Percentiles rank a stretch among this genome's conserved stretches.
Conservation (phyloP, 2,888 invertebrate genomes). For the Xiphydria camelus region DNA sequence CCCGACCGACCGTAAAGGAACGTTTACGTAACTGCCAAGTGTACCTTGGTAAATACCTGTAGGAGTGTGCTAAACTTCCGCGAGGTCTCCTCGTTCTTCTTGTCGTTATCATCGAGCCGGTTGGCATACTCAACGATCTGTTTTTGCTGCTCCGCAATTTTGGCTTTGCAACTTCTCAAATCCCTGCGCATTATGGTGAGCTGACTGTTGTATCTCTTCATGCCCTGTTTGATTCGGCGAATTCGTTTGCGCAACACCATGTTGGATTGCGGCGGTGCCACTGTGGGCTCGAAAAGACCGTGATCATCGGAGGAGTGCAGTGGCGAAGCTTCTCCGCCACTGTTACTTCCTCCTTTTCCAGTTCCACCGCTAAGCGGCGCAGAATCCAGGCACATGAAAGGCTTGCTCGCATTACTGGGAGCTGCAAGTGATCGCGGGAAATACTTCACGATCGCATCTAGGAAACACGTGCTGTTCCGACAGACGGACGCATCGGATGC, state of each 20-base stretch:
- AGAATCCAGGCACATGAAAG: constrained; percentile 53
- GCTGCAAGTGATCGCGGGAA: constrained; percentile 31
- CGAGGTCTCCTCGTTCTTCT: constrained; percentile 87
- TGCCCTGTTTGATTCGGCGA: constrained; percentile 84
- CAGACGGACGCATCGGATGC: too few species aligned
- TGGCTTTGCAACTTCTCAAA: constrained; percentile 77
- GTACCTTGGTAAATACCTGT: constrained; percentile 64
- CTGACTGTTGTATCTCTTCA: constrained; percentile 86
- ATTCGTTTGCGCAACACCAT: constrained; percentile 86
- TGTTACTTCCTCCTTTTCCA: constrained; percentile 60
- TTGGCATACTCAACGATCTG: constrained; percentile 81
- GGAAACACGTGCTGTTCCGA: background rate
- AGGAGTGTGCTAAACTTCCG: constrained; percentile 86
- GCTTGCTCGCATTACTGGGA: constrained; percentile 49
- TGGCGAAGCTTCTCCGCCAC: constrained; percentile 56
- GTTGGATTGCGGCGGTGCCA: constrained; percentile 77
- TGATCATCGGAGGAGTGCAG: constrained; percentile 60
- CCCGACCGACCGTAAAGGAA: too few species aligned
- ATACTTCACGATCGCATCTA: background rate
- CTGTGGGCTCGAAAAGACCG: constrained; percentile 53
- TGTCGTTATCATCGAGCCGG: constrained; percentile 86
- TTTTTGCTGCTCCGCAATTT: constrained; percentile 83
- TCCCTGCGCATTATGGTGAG: constrained; percentile 78
- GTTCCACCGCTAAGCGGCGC: constrained; percentile 61
- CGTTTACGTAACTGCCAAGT: constrained; percentile 10